Evolutionary conservation across 2,888 invertebrate species (phyloP), one percentile per base, ranked within the genome.

Genomic region (Agapostemon virescens): DNA sequence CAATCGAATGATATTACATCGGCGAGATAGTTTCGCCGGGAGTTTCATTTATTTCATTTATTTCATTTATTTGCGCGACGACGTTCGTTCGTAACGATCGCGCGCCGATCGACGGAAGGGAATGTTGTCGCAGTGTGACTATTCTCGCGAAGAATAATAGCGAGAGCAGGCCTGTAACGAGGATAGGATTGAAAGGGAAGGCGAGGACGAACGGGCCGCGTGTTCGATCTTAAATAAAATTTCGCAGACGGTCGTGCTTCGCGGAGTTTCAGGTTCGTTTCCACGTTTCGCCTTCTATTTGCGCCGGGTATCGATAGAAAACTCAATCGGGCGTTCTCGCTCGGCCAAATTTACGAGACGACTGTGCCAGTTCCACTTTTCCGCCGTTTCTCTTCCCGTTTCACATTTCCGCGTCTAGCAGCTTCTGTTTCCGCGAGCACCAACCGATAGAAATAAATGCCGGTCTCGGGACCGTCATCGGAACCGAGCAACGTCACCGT

Each of bases 271-370:
- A 58, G 55, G 67, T 69, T 77, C 73, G 63, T 70, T 66, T 77
- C 61, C 79, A 70, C 71, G 61, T 78, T 36, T 69, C 78, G 69
- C 67, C 80, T 74, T 69, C 78, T 74, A 84, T 87, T 86, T 81
- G 69, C 76, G 70, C 69, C 71, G 77, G 49, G 75, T 82, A 78
- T 68, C 81, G 82, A 76, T 77, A 71, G 79, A 68, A 85, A 84
- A 79, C 69, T 72, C 84, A 82, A 81, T 85, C 81, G 79, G 64
- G 70, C 81, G 66, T 85, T 78, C n/a, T 63, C 74, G 74, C 69
- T 69, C 63, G 77, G 40, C 36, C 61, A 74, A 86, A 86, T 86
- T 86, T 86, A 84, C 81, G 77, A 73, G 74, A 63, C 73, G 52
- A 58, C 71, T 58, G 72, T 80, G 79, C 69, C 71, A 69, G 64